phyloP scores from a whole-genome alignment of 2,113 vertebrate species.

The Phocoena phocoena region DNA sequence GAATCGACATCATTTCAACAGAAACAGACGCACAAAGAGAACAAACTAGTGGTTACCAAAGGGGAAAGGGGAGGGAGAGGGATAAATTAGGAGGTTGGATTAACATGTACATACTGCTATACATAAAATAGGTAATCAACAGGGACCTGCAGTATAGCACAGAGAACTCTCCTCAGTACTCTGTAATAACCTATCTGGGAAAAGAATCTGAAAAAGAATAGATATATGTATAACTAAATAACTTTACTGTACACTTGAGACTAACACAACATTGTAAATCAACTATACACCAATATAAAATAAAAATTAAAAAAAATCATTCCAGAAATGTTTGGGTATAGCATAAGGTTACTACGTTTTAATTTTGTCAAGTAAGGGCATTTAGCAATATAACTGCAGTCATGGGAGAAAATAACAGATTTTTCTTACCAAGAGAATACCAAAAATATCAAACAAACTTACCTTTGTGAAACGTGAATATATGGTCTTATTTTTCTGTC shows the following conservation, averaged over 20 bases:
- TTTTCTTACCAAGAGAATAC: background rate
- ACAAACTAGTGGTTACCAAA: background rate
- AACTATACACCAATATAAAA: background rate
- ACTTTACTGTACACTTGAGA: background rate
- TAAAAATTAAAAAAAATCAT: background rate
- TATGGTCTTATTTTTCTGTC: background rate
- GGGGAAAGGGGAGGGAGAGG: background rate
- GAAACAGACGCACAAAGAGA: background rate
- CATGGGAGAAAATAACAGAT: background rate
- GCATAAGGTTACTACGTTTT: background rate
- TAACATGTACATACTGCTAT: background rate
- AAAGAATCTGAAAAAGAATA: background rate
- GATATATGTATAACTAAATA: background rate
- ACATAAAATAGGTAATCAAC: background rate
- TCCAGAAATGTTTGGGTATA: background rate
- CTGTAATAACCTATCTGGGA: background rate
- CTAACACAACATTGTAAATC: background rate
- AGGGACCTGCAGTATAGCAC: background rate
- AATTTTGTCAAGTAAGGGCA: conserved; percentile 7
- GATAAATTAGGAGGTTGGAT: background rate
- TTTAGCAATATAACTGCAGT: background rate
- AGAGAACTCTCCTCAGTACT: background rate
- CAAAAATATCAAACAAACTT: background rate
- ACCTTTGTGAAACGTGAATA: background rate
- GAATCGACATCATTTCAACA: background rate